phyloP scores from a whole-genome alignment of 2,888 invertebrate genomes.

The Melangyna quadrimaculata region DNA sequence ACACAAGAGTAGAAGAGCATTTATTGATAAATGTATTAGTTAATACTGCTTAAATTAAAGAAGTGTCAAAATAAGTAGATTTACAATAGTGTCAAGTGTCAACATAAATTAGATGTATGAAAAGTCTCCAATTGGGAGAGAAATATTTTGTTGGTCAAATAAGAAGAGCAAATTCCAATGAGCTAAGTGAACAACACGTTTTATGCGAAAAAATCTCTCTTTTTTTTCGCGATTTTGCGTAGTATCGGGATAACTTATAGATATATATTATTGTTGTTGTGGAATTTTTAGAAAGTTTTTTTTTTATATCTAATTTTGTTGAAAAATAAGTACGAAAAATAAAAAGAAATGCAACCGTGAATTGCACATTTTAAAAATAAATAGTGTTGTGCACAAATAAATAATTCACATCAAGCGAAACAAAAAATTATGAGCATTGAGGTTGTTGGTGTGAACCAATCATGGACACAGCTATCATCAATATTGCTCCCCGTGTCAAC shows the following conservation, averaged over 20 bases:
- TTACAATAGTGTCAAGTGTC: constrained; percentile 22
- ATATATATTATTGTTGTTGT: constrained; percentile 56
- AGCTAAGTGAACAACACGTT: constrained; percentile 25
- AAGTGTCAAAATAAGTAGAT: constrained; percentile 41
- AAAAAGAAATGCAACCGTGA: constrained; percentile 42
- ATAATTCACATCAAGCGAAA: constrained; percentile 27
- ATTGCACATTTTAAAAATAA: constrained; percentile 40
- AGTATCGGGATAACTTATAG: neutral
- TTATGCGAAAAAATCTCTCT: constrained; percentile 36
- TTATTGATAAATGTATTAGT: neutral
- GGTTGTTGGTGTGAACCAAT: constrained; percentile 71
- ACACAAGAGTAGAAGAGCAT: constrained; percentile 6
- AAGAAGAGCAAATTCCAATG: constrained; percentile 33
- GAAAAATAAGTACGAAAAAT: neutral
- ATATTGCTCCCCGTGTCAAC: constrained; percentile 57
- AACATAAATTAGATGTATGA: constrained; percentile 7
- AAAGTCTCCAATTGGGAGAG: constrained; percentile 46
- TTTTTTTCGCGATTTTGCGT: constrained; percentile 22
- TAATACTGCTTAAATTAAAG: neutral
- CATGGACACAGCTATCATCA: constrained; percentile 71
- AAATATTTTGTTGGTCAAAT: neutral
- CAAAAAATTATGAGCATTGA: constrained; percentile 71
- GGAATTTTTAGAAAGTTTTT: constrained; percentile 70
- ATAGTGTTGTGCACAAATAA: neutral
- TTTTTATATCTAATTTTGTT: constrained; percentile 26